Conservation (phyloP, 2,888 invertebrate genomes). For the Drosophila demipolita region DNA sequence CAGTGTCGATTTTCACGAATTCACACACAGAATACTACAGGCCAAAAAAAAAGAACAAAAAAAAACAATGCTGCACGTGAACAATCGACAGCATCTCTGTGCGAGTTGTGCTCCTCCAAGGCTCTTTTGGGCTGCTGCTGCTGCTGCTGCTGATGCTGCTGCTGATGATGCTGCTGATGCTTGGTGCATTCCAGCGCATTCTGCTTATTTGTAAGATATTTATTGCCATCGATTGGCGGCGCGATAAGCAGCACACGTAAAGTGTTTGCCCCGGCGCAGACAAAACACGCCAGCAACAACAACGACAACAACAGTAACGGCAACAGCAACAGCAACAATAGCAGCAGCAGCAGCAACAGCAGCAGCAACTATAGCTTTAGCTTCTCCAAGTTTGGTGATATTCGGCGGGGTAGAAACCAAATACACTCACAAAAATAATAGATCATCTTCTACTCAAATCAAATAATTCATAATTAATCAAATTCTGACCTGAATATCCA, state of each 20-base stretch:
- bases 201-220: slow-evolving; percentile 86
- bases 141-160: neutral
- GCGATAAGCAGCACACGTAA: slow-evolving; percentile 85
- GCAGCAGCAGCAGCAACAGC: neutral
- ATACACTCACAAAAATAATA: slow-evolving; percentile 1
- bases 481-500: neutral
- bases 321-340: neutral
- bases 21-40: slow-evolving; percentile 59
- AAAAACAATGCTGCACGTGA: slow-evolving; percentile 67
- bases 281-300: slow-evolving; percentile 42
- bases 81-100: slow-evolving; percentile 72
- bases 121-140: slow-evolving; percentile 8
- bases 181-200: slow-evolving; percentile 84
- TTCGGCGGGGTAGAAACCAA: neutral
- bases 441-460: neutral
- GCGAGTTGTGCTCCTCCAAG: slow-evolving; percentile 11
- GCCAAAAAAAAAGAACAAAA: neutral
- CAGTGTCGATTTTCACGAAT: slow-evolving; percentile 81
- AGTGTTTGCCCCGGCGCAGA: slow-evolving; percentile 73
- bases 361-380: slow-evolving; percentile 9
- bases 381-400: slow-evolving; percentile 22
- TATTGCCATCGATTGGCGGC: slow-evolving; percentile 85
- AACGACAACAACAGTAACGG: slow-evolving; percentile 27
- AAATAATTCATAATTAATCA: too few relatives aligned
- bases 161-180: slow-evolving; percentile 14